phyloP scores from a whole-genome alignment of 2,888 invertebrate species.

The Cosmia trapezina region DNA sequence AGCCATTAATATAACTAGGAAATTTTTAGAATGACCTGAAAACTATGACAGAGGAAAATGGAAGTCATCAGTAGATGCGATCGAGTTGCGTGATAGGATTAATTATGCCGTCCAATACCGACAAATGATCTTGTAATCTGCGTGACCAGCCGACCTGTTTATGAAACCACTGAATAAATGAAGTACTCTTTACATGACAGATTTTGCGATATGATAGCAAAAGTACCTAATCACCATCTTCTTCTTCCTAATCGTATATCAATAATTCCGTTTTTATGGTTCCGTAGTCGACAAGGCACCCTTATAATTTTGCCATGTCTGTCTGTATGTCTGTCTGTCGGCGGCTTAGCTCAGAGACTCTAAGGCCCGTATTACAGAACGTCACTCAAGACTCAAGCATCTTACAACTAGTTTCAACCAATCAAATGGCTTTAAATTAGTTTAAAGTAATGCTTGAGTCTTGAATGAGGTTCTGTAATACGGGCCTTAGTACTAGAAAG shows the following conservation, averaged over 20 bases:
- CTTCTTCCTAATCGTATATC: neutral
- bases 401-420: too few species aligned
- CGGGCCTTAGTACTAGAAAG: too few species aligned
- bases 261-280: neutral
- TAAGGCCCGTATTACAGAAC: too few species aligned
- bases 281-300: too few species aligned
- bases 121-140: neutral
- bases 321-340: too few species aligned
- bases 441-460: too few species aligned
- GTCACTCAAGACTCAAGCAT: too few species aligned
- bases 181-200: neutral
- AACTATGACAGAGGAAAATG: conserved; percentile 29
- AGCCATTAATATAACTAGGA: conserved; percentile 5
- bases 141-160: neutral
- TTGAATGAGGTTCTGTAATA: too few species aligned
- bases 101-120: conserved; percentile 17
- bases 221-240: neutral
- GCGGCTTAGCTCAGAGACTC: too few species aligned
- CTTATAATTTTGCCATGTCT: too few species aligned
- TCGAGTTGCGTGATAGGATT: conserved; percentile 29
- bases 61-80: conserved; percentile 21
- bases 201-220: neutral
- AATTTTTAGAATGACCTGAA: conserved; percentile 25
- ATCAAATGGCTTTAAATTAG: too few species aligned
- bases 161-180: neutral